Evolutionary conservation across 92 coral and sea anemone species (phyloP).

Genomic region (Porites rus): DNA sequence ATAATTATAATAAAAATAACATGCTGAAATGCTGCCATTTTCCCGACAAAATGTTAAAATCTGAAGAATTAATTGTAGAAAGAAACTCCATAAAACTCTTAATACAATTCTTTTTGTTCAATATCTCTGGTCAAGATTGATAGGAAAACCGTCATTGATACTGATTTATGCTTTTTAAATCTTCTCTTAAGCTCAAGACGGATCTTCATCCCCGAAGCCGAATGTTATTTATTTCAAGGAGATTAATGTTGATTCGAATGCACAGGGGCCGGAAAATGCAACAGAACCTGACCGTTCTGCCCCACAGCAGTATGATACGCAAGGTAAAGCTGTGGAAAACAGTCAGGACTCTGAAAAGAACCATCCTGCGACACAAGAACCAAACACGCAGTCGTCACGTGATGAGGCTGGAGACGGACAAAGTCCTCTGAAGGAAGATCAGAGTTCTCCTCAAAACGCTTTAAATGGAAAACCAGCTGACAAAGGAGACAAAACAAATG

Average conservation of each 20-base stretch:
- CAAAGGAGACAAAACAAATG: background rate
- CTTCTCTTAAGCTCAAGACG: slow-evolving; percentile 20
- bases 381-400: background rate
- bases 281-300: background rate
- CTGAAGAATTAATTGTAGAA: too few relatives aligned
- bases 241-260: slow-evolving; percentile 9
- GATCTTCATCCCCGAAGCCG: slow-evolving; percentile 9
- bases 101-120: too few relatives aligned
- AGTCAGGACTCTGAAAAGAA: slow-evolving; percentile 17
- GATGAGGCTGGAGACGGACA: background rate
- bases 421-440: background rate
- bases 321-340: slow-evolving; percentile 16
- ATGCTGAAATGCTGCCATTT: too few relatives aligned
- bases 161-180: background rate
- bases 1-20: too few relatives aligned
- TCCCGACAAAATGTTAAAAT: too few relatives aligned
- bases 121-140: background rate
- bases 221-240: slow-evolving; percentile 35
- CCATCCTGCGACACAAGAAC: background rate
- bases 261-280: slow-evolving; percentile 6
- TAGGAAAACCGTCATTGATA: background rate
- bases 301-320: slow-evolving; percentile 13
- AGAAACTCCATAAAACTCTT: too few relatives aligned
- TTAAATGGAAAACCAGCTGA: background rate
- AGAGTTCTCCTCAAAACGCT: background rate